Evolutionary conservation across 2,113 vertebrate genomes (phyloP), one percentile per base, ranked within the genome.

Genomic region (Poeciliopsis retropinna): DNA sequence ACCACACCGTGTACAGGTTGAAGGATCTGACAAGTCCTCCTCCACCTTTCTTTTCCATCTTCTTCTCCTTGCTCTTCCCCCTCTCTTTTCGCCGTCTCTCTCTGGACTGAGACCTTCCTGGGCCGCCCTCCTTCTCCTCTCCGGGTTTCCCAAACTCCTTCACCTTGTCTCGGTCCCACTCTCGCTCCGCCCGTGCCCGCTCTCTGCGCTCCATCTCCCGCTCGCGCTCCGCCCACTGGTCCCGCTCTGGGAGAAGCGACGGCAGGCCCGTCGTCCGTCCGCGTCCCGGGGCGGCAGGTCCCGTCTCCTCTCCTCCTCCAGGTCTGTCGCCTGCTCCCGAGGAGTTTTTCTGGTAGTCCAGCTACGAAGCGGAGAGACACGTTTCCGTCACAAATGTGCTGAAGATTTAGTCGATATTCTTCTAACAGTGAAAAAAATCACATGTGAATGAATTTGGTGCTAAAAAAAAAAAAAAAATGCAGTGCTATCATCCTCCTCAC

Each of bases 131-230:
- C 73, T 64, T 83, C 65, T 94, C 93, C 0, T 93, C 92, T 14
- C 85, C 83, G 0, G 78, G 61, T 67, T 92, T 93, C 12, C 84
- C 87, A 34, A 95, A 95, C 61, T 97, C 96, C 25, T 89, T 91
- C 51, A 97, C 95, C 86, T 98, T 98, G 90, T 97, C 97, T 0
- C 96, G 94, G 83, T 98, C 97, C 97, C 97, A 98, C 84, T 98
- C 97, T 0, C 97, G 93, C 81, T 98, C 96, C 0, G 96, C 95
- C n/a, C 96, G 93, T 0, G 96, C 95, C 67, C 93, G 93, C 84
- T 98, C 96, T 67, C 96, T 87, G 4, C 97, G 95, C 84, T 96
- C 96, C 96, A 97, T 97, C 86, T 97, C 97, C 0, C 91, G 85
- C 77, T 92, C 91, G 0, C 93, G 87, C 68, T 95, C 93, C 0